Conservation (phyloP, 2,113 vertebrate genomes). For the Catharus minimus region DNA sequence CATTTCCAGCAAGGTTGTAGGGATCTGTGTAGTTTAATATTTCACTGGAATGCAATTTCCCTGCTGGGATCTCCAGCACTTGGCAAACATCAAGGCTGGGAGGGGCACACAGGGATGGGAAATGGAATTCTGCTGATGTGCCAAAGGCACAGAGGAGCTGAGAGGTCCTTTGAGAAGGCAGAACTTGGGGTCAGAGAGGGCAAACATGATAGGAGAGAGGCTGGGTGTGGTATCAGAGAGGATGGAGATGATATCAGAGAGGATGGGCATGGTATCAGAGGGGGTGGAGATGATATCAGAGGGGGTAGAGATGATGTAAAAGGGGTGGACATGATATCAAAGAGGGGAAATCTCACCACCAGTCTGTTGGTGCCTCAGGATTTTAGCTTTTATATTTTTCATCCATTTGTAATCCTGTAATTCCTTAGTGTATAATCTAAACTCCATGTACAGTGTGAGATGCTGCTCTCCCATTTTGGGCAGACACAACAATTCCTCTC, state of each 20-base stretch:
- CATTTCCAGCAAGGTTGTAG: neutral
- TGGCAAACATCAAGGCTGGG: neutral
- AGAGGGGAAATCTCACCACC: neutral
- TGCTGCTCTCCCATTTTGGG: neutral
- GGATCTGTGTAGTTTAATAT: neutral
- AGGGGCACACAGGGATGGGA: neutral
- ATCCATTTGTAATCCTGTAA: neutral
- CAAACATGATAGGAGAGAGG: neutral
- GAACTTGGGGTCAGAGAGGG: neutral
- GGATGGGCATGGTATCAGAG: neutral
- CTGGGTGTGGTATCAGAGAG: too few relatives aligned
- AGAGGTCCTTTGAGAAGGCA: neutral
- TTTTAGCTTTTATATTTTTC: neutral
- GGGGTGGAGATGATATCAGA: rapidly evolving
- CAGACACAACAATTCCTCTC: neutral
- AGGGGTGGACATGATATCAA: neutral
- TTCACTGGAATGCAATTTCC: conserved; percentile 17
- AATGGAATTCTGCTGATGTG: neutral
- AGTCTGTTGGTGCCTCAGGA: neutral
- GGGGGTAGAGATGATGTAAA: rapidly evolving
- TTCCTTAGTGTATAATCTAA: rapidly evolving
- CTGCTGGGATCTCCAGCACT: conserved; percentile 20
- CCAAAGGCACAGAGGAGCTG: neutral
- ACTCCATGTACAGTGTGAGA: rapidly evolving
- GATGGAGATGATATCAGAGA: too few relatives aligned